Conservation (phyloP, 2,797 vertebrate species). For the Aulostomus chinensis region DNA sequence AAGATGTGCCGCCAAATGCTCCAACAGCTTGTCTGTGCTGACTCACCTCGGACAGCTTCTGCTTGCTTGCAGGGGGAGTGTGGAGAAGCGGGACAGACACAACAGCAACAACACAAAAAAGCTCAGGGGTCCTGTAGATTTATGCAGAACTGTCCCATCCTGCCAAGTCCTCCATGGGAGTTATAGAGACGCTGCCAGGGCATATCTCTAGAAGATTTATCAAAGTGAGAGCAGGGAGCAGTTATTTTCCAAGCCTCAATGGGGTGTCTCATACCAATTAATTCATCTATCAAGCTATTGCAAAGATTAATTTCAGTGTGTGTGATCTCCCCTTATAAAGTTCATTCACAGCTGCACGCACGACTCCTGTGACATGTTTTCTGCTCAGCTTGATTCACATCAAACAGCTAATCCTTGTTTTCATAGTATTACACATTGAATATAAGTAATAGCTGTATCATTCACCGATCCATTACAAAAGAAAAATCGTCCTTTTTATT, state of each 20-base stretch:
- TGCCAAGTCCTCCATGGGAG: conserved; percentile 31
- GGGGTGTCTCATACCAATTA: conserved; percentile 10
- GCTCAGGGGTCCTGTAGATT: conserved; percentile 36
- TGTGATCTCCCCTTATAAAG: no score
- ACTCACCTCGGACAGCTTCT: conserved; percentile 64
- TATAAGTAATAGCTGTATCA: no score
- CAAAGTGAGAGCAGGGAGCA: conserved; percentile 13
- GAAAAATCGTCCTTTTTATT: no score
- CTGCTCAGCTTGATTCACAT: no score
- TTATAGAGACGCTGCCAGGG: conserved; percentile 9
- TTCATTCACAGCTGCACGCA: no score
- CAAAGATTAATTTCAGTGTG: no score
- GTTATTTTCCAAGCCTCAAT: conserved; percentile 23
- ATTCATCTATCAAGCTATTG: conserved; percentile 8
- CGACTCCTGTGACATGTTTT: no score
- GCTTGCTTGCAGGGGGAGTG: conserved; percentile 37
- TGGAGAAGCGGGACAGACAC: conserved; percentile 29
- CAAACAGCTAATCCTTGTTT: no score
- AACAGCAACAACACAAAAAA: conserved; percentile 23
- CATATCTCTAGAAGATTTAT: conserved; percentile 25
- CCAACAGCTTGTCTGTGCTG: conserved; percentile 52
- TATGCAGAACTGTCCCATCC: conserved; percentile 29
- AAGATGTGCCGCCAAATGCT: conserved; percentile 39
- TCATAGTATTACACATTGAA: no score
- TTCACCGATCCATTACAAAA: no score